Evolutionary conservation across 2,888 invertebrate genomes (phyloP).

Genomic region (Colostygia pectinataria): DNA sequence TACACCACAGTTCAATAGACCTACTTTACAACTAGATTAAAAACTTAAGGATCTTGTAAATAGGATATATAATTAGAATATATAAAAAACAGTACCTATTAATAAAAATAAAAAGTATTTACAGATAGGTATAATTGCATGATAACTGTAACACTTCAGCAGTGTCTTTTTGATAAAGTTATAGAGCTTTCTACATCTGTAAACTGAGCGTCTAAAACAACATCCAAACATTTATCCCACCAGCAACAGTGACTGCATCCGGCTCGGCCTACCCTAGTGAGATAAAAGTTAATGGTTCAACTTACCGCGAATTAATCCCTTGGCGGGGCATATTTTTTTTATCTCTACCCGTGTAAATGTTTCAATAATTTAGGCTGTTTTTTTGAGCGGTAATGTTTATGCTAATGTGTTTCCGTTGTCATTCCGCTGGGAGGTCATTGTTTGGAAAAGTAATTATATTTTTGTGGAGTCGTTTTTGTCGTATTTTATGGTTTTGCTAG

Average conservation of each 20-base stretch:
- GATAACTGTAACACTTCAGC: no score
- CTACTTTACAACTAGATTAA: no score
- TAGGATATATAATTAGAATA: no score
- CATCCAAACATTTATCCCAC: constrained; percentile 9
- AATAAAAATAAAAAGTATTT: no score
- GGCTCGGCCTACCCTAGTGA: constrained; percentile 46
- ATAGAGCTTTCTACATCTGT: no score
- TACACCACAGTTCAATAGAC: no score
- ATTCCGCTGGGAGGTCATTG: constrained; percentile 29
- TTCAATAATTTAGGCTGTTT: constrained; percentile 50
- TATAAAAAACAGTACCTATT: no score
- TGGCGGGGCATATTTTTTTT: constrained; percentile 46
- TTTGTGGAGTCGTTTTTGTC: constrained; percentile 8
- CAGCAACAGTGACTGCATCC: constrained; percentile 14
- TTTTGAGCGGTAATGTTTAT: constrained; percentile 42
- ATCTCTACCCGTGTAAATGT: constrained; percentile 46
- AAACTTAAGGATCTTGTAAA: no score
- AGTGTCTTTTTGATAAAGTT: no score
- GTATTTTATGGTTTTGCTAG: constrained; percentile 8
- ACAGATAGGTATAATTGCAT: no score
- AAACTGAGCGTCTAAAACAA: constrained; percentile 1
- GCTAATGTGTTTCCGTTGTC: constrained; percentile 40
- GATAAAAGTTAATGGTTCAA: constrained; percentile 78
- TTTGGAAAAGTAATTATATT: constrained; percentile 24
- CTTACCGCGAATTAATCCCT: constrained; percentile 72